phyloP scores from a whole-genome alignment of 2,888 invertebrate species.

The Tiliacea citrago region DNA sequence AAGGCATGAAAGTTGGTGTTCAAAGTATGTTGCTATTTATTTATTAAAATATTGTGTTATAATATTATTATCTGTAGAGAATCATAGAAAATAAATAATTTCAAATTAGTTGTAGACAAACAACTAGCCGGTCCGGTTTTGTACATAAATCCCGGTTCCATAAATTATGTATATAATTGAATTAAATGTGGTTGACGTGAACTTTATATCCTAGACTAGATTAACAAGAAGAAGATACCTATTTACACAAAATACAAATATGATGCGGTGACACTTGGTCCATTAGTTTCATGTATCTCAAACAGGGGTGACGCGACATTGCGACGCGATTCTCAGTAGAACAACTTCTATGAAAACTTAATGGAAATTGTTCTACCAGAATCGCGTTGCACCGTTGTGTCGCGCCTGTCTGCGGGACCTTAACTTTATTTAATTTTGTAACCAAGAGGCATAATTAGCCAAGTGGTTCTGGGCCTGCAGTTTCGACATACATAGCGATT shows the following conservation, averaged over 20 bases:
- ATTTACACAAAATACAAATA: neutral
- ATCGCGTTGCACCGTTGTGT: too few relatives aligned
- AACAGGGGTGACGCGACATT: too few relatives aligned
- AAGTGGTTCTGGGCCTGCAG: neutral
- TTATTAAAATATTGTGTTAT: too few relatives aligned
- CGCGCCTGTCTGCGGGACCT: neutral
- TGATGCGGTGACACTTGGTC: neutral
- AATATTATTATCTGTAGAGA: too few relatives aligned
- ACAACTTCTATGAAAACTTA: too few relatives aligned
- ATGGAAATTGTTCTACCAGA: too few relatives aligned
- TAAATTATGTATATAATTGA: conserved; percentile 1
- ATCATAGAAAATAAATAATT: neutral
- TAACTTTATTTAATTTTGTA: neutral
- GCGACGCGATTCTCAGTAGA: too few relatives aligned
- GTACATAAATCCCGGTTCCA: conserved; percentile 13
- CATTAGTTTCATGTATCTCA: neutral
- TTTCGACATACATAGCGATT: too few relatives aligned
- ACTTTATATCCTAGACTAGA: conserved; percentile 12
- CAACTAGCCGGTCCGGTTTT: neutral
- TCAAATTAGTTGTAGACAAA: neutral
- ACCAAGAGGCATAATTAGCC: neutral
- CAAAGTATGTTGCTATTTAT: neutral
- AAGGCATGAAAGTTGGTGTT: neutral
- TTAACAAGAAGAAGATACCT: neutral
- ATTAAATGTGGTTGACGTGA: neutral